Percentiles rank a stretch among this genome's conserved stretches.
Conservation (phyloP, 2,113 vertebrate species). For the Oryzias javanicus region DNA sequence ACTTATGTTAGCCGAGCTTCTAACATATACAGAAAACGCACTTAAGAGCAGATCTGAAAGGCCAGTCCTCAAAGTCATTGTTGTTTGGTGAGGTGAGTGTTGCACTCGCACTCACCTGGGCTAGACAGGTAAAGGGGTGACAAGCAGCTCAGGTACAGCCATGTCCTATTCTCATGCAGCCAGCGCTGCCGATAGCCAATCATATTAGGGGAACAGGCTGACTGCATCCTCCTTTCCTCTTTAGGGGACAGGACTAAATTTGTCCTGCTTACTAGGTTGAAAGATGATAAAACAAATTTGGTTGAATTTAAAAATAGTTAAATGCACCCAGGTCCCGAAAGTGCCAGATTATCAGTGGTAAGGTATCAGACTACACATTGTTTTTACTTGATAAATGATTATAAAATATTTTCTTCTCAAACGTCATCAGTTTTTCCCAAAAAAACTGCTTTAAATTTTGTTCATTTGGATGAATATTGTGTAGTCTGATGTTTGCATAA, state of each 20-base stretch:
- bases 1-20: background rate
- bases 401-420: background rate
- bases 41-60: background rate
- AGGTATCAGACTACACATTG: background rate
- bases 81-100: conserved; percentile 44
- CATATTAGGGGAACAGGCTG: conserved; percentile 67
- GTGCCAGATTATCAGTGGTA: background rate
- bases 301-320: conserved; percentile 29
- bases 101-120: conserved; percentile 71
- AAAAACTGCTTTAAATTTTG: background rate
- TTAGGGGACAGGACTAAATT: conserved; percentile 57
- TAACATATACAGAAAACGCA: background rate
- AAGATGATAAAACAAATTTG: conserved; percentile 49
- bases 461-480: conserved; percentile 1
- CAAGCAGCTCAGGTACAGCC: conserved; percentile 79
- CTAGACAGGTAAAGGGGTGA: conserved; percentile 66
- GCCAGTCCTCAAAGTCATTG: conserved; percentile 6
- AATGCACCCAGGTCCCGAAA: background rate
- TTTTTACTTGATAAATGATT: background rate
- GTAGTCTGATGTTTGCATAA: conserved; percentile 17
- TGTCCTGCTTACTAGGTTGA: conserved; percentile 51
- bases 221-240: conserved; percentile 64
- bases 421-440: background rate
- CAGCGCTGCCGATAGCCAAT: conserved; percentile 76
- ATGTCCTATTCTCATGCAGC: conserved; percentile 77